Evolutionary conservation across 2,113 vertebrate genomes (phyloP), one percentile per base, ranked within the genome.

Genomic region (Diadophis punctatus): DNA sequence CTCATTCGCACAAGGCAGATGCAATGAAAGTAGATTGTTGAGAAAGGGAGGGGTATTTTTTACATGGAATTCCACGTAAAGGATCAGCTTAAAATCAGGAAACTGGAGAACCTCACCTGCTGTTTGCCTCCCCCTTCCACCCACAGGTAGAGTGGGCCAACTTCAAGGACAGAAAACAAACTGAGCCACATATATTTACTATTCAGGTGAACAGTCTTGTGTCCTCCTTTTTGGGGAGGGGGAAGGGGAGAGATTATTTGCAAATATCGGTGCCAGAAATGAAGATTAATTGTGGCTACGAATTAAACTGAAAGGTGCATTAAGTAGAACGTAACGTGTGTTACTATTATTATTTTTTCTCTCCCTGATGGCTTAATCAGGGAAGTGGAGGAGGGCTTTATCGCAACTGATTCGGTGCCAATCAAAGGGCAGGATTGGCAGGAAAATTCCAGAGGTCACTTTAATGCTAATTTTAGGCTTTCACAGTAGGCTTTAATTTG

Each of bases 1-100:
- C 86, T 95, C 95, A 95, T 96, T 97, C 97, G 91, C 94, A 93
- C 91, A 91, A 96, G 93, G 95, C 96, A 94, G 93, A 91, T 0
- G 0, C 90, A 0, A 3, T 34, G 93, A 93, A 95, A 96, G 96
- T 84, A 63, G 95, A 97, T 1, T 1, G 46, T 39, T 39, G 34
- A 68, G 96, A 96, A 93, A 95, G 30, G 2, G 6, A 9, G 86
- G n/a, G 55, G 53, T 51, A 0, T 4, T 27, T 23, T 0, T 4
- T 22, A 63, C 94, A 86, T 87, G 80, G 43, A 0, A 0, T 0
- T 0, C 3, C 1, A 25, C 68, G 3, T 86, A 7, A 58, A 89
- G 27, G 30, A 92, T 58, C 0, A 0, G 87, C 0, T 0, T 1
- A 23, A 63, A 86, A 3, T 46, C 27, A 1, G 48, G 93, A 89